These are phyloP conservation scores for Luehdorfia chinensis DNA, from an alignment of 1,140 invertebrate species.

Conservation along the genomic window DNA sequence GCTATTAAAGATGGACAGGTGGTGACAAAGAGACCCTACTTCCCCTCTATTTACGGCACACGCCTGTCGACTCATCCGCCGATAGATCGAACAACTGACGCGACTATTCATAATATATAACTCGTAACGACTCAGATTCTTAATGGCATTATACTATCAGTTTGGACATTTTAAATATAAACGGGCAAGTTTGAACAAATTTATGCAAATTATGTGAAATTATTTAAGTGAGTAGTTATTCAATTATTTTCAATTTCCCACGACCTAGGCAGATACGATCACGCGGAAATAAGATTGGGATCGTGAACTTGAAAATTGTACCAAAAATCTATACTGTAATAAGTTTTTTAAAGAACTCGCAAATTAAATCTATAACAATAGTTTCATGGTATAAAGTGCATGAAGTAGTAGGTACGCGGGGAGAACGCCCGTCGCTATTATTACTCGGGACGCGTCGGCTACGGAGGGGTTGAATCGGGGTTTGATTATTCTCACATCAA, in stretches of 20 bases:
- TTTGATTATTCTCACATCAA: constrained; percentile 70
- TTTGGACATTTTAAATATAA: too few species aligned
- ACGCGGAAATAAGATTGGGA: too few species aligned
- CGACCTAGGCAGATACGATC: neutral
- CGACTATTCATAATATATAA: constrained; percentile 3
- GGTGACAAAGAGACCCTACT: constrained; percentile 62
- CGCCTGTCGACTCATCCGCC: constrained; percentile 29
- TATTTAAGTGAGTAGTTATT: too few species aligned
- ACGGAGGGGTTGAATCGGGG: constrained; percentile 51
- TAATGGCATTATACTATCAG: constrained; percentile 1
- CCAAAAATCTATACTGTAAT: neutral
- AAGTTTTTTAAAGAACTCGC: neutral
- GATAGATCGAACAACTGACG: constrained; percentile 28
- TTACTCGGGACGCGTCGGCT: constrained; percentile 36
- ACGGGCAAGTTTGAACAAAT: too few species aligned
- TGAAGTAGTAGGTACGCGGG: constrained; percentile 16
- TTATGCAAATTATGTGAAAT: neutral
- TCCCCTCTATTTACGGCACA: constrained; percentile 42
- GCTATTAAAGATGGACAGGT: constrained; percentile 63
- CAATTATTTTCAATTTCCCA: too few species aligned
- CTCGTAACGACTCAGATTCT: neutral
- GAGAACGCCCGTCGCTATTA: constrained; percentile 46
- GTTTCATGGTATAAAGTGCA: constrained; percentile 7
- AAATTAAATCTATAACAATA: constrained; percentile 8
- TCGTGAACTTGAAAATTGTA: neutral